Evolutionary conservation across 1,140 invertebrate genomes (phyloP).

Genomic region (Drosophila elegans): DNA sequence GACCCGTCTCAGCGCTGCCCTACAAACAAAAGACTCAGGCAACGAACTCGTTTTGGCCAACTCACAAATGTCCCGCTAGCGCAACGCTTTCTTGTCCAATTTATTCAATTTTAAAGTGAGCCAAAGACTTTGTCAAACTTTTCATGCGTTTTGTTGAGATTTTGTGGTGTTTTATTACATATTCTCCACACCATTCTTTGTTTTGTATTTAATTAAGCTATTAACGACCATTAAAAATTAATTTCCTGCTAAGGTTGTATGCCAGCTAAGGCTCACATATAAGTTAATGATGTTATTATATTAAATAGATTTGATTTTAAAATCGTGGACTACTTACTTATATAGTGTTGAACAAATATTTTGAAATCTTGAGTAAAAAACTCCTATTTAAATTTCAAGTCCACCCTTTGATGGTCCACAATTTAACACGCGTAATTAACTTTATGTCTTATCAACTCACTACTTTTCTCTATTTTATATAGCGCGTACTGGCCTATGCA

Average conservation of each 20-base stretch:
- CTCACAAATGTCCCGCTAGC: not conserved
- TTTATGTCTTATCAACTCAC: not conserved
- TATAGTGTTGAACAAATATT: too few species aligned
- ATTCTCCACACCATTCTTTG: not conserved
- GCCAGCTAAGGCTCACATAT: too few species aligned
- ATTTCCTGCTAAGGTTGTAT: not conserved
- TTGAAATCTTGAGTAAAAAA: too few species aligned
- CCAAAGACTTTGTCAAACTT: constrained; percentile 7
- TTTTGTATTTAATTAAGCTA: constrained; percentile 2
- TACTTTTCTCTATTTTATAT: constrained; percentile 12
- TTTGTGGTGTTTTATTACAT: not conserved
- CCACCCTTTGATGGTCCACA: not conserved
- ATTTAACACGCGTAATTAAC: not conserved
- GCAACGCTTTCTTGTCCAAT: constrained; percentile 10
- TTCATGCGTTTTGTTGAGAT: constrained; percentile 3
- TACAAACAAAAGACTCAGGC: constrained; percentile 56
- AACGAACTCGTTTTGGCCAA: constrained; percentile 64
- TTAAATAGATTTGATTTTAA: too few species aligned
- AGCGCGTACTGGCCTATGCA: constrained; percentile 7
- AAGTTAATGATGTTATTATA: too few species aligned
- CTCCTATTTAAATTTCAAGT: not conserved
- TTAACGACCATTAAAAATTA: not conserved
- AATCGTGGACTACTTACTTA: too few species aligned
- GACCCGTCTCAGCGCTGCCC: constrained; percentile 1
- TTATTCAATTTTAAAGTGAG: constrained; percentile 25